These are phyloP conservation scores for Drosophila insularis DNA, from an alignment of 1,140 invertebrate genomes.

Conservation along the genomic window DNA sequence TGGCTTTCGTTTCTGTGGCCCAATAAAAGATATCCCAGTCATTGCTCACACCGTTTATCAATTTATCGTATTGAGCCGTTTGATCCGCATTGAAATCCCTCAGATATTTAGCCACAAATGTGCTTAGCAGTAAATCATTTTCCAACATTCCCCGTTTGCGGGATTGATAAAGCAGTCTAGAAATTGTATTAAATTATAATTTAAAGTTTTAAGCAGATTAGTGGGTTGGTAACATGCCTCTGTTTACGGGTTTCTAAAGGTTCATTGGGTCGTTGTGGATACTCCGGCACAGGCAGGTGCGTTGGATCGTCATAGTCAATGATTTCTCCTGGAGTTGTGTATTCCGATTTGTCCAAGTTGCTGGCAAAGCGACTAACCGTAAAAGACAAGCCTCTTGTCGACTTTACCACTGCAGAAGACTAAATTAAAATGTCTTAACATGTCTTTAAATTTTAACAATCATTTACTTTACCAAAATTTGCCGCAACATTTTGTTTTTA, in stretches of 20 bases:
- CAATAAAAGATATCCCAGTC: constrained; percentile 99
- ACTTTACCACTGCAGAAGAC: constrained; percentile 16
- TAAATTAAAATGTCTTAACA: neutral
- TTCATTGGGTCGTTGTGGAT: constrained; percentile 65
- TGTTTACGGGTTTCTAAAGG: constrained; percentile 67
- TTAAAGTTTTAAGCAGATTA: neutral
- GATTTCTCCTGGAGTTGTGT: constrained; percentile 50
- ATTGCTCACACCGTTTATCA: constrained; percentile 97
- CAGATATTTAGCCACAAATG: constrained; percentile 94
- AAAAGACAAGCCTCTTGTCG: constrained; percentile 28
- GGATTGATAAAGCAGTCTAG: constrained; percentile 96
- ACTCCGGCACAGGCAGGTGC: constrained; percentile 68
- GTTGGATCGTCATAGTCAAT: constrained; percentile 73
- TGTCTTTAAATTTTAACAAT: neutral
- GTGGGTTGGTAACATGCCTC: constrained; percentile 39
- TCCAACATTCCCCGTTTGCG: constrained; percentile 98
- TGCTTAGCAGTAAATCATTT: constrained; percentile 97
- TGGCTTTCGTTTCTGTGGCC: constrained; percentile 91
- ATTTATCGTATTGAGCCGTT: constrained; percentile 91
- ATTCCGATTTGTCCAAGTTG: constrained; percentile 50
- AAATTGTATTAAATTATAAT: neutral
- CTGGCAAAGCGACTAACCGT: constrained; percentile 28
- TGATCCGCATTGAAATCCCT: constrained; percentile 88
- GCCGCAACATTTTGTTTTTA: constrained; percentile 51
- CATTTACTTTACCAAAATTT: constrained; percentile 41